Evolutionary conservation across 2,888 invertebrate genomes (phyloP).

Genomic region (Tanaodytes sp.): DNA sequence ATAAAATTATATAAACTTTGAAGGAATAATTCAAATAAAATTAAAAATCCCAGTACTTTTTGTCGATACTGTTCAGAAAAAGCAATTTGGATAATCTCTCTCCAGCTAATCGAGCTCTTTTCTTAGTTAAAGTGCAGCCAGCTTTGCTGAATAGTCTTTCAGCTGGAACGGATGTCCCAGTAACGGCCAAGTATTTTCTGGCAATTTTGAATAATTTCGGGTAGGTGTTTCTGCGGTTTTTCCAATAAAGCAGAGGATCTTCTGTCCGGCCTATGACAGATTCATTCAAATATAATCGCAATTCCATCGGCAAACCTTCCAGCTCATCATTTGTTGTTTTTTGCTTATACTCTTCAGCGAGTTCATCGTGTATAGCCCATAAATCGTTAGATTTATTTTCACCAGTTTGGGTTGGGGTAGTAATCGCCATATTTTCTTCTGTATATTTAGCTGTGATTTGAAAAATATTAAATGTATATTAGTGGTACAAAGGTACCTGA

Average conservation of each 20-base stretch:
- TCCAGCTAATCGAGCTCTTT: constrained; percentile 3
- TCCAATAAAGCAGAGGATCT: constrained; percentile 1
- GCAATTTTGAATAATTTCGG: constrained; percentile 1
- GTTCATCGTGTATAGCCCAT: background rate
- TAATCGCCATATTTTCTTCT: no score
- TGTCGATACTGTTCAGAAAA: constrained; percentile 9
- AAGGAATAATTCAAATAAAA: no score
- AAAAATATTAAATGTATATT: no score
- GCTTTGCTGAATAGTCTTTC: constrained; percentile 16
- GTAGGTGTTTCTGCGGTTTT: background rate
- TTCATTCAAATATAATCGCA: background rate
- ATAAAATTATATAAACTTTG: no score
- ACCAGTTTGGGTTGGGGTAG: no score
- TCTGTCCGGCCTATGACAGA: background rate
- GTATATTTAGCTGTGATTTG: no score
- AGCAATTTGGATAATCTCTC: constrained; percentile 9
- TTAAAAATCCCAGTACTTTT: constrained; percentile 6
- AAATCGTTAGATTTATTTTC: no score
- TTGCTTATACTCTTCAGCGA: background rate
- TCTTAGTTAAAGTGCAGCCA: constrained; percentile 1
- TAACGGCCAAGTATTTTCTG: constrained; percentile 7
- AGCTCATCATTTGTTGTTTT: background rate
- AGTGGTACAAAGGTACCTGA: no score
- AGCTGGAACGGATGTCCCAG: constrained; percentile 13
- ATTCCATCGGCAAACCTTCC: background rate